Conservation (phyloP, 2,113 vertebrate species). For the Telmatochromis brachygnathus region DNA sequence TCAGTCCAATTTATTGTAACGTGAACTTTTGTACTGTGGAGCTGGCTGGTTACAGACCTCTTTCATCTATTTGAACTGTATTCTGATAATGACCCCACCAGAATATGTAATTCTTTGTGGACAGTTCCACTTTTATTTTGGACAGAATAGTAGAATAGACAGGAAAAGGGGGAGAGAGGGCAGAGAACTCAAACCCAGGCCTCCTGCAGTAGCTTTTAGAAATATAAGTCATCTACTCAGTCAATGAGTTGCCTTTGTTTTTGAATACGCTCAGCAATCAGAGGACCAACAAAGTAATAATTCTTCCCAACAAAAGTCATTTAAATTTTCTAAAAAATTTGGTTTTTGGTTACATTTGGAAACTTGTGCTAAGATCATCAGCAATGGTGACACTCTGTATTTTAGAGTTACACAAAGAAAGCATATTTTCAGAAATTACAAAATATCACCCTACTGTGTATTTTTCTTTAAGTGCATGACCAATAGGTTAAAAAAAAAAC, state of each 20-base stretch:
- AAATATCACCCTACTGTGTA: not conserved
- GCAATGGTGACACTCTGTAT: accelerated
- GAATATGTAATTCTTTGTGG: not conserved
- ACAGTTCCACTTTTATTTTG: not conserved
- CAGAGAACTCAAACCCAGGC: not conserved
- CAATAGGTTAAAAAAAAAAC: not conserved
- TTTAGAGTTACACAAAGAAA: not conserved
- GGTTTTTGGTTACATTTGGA: not conserved
- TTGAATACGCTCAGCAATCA: not conserved
- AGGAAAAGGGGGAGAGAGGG: not conserved
- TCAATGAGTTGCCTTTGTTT: not conserved
- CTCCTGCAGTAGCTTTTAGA: not conserved
- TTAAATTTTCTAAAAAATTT: not conserved
- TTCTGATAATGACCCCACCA: not conserved
- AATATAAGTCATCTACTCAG: not conserved
- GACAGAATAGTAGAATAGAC: not conserved
- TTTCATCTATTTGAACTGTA: not conserved
- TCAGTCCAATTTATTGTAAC: not conserved
- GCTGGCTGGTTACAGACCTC: not conserved
- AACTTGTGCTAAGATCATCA: not conserved
- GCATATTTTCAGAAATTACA: not conserved
- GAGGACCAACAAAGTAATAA: not conserved
- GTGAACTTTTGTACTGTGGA: accelerated
- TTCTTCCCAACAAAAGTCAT: not conserved
- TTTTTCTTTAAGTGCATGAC: accelerated